Percentiles rank a stretch among this genome's conserved stretches.
Conservation (phyloP, 2,797 vertebrate genomes). For the Trachurus trachurus region DNA sequence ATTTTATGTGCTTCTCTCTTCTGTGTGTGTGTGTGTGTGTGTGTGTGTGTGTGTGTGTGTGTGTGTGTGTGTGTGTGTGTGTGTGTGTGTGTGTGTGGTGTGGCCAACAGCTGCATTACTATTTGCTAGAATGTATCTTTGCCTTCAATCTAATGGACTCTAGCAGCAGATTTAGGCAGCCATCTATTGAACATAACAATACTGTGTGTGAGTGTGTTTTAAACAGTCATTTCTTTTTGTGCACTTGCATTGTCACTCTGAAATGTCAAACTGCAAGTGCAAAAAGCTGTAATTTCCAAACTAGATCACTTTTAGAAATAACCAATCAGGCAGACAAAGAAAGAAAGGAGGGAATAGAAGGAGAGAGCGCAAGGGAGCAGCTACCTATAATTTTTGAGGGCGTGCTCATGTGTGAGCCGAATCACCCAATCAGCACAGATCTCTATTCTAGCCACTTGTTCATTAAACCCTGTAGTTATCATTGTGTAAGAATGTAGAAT, state of each 20-base stretch:
- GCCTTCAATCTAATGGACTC: slow-evolving; percentile 48
- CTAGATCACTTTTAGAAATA: slow-evolving; percentile 20
- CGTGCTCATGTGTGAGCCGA: not conserved
- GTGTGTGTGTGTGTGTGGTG: slow-evolving; percentile 22
- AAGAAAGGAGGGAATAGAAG: not conserved
- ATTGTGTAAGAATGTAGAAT: slow-evolving; percentile 19
- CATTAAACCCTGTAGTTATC: slow-evolving; percentile 45
- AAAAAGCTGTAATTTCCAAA: slow-evolving; percentile 17
- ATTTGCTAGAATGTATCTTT: slow-evolving; percentile 48
- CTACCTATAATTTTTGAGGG: slow-evolving; percentile 5
- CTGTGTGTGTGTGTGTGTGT: slow-evolving; percentile 29
- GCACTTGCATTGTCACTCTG: not conserved
- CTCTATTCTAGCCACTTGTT: slow-evolving; percentile 16
- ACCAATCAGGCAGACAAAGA: not conserved
- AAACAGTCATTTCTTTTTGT: slow-evolving; percentile 9
- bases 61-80: slow-evolving; percentile 24
- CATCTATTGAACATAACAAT: slow-evolving; percentile 48
- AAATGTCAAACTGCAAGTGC: slow-evolving; percentile 34
- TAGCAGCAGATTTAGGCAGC: slow-evolving; percentile 50
- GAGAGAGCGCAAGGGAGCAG: not conserved
- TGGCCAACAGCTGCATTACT: slow-evolving; percentile 33
- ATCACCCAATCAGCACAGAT: slow-evolving; percentile 38
- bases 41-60: slow-evolving; percentile 12
- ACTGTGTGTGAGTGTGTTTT: too few relatives aligned
- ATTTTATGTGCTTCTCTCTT: slow-evolving; percentile 29